phyloP scores from a whole-genome alignment of 2,888 invertebrate genomes.

The Leucoptera coffeella region DNA sequence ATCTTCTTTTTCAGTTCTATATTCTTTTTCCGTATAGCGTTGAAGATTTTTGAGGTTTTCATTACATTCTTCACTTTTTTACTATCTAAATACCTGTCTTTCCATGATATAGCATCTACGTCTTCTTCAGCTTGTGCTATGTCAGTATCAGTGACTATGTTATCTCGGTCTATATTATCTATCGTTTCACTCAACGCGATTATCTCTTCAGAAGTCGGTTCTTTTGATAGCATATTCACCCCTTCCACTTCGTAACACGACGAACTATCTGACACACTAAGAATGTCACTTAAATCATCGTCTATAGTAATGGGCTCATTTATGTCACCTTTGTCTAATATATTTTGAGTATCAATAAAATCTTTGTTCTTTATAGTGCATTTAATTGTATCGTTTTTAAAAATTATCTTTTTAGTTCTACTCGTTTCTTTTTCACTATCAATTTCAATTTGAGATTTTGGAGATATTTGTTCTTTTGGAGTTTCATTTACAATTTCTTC shows the following conservation, averaged over 20 bases:
- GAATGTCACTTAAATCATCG: conserved; percentile 21
- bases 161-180: conserved; percentile 30
- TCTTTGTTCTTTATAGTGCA: too few relatives aligned
- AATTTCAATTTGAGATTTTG: too few relatives aligned
- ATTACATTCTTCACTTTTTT: conserved; percentile 54
- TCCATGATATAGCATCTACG: conserved; percentile 41
- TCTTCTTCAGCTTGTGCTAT: conserved; percentile 10
- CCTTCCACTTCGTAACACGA: conserved; percentile 29
- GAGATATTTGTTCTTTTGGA: too few relatives aligned
- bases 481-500: too few relatives aligned
- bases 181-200: conserved; percentile 39
- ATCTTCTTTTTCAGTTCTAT: conserved; percentile 34
- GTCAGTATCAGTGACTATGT: conserved; percentile 18
- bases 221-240: conserved; percentile 26
- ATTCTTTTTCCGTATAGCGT: conserved; percentile 56
- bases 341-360: not conserved
- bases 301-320: conserved; percentile 6
- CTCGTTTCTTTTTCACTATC: too few relatives aligned
- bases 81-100: conserved; percentile 53
- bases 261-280: conserved; percentile 33
- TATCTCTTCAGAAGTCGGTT: conserved; percentile 36
- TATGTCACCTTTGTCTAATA: conserved; percentile 5
- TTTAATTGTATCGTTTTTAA: too few relatives aligned
- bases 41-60: conserved; percentile 47
- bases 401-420: too few relatives aligned